phyloP scores from a whole-genome alignment of 2,888 invertebrate genomes.

The Pristionchus exspectatus region DNA sequence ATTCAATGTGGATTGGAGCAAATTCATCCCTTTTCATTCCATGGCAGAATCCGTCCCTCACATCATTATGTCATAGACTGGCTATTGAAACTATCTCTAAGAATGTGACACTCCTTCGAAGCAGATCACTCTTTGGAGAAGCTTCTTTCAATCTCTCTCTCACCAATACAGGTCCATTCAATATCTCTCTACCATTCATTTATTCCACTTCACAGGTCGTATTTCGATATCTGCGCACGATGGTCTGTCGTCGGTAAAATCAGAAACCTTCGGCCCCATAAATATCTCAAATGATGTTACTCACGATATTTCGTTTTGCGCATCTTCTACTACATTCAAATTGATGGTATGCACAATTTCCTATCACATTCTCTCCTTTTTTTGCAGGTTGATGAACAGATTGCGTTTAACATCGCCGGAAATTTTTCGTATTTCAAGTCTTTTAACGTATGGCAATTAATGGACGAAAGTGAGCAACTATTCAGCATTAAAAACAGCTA shows the following conservation, averaged over 20 bases:
- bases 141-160: slow-evolving; percentile 75
- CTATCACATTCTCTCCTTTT: neutral
- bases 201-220: slow-evolving; percentile 60
- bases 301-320: slow-evolving; percentile 77
- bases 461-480: slow-evolving; percentile 67
- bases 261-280: slow-evolving; percentile 62
- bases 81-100: slow-evolving; percentile 64
- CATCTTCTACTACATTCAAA: slow-evolving; percentile 69
- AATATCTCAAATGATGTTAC: slow-evolving; percentile 70
- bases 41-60: slow-evolving; percentile 77
- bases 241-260: slow-evolving; percentile 74
- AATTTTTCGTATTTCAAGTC: slow-evolving; percentile 76
- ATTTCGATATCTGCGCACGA: slow-evolving; percentile 72
- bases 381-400: slow-evolving; percentile 70
- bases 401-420: slow-evolving; percentile 71
- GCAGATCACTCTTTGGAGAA: slow-evolving; percentile 74
- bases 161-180: slow-evolving; percentile 62
- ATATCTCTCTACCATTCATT: neutral
- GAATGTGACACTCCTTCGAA: slow-evolving; percentile 69
- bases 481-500: no score
- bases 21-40: slow-evolving; percentile 75
- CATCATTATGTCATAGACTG: slow-evolving; percentile 74
- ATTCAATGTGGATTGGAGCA: slow-evolving; percentile 76
- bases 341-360: slow-evolving; percentile 58
- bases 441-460: slow-evolving; percentile 76